Base-by-base conservation (phyloP, 1,140 invertebrate genomes). In the Aphelinus certus region DNA sequence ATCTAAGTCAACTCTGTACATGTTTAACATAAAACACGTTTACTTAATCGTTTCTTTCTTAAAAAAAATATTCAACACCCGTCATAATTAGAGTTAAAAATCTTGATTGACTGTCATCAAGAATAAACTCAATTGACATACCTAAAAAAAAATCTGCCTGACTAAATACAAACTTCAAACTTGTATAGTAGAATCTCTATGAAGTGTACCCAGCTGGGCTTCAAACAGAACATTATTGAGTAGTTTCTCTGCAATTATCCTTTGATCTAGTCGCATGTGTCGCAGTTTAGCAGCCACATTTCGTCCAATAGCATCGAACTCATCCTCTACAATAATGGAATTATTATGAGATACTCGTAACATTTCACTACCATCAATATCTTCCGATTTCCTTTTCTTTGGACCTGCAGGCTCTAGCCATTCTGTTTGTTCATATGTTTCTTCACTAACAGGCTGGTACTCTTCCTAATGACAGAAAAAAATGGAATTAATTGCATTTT, bases 221-320 rank as follows among this genome's bases (percentile, higher is more conserved):
- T 88, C 86, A 71, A 87, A 88, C 42, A 88, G 76, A 74, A 88
- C 85, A 74, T 88, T 85, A 77, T 86, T 88, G n/a, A 88, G 65
- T 56, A 88, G 75, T 79, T 88, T 88, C 62, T 88, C 86, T 43
- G 86, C 86, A 66, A 88, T 84, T 77, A 88, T 88, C 81, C 86
- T 84, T 79, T 88, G 87, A 69, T 87, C 86, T 48, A 86, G n/a
- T 71, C 84, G 77, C 86, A 88, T 87, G 73, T 84, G 85, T 68
- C 87, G 82, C 26, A 88, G 78, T 79, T 88, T 88, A 3, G 86
- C 86, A 42, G 87, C 87, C 49, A 88, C 85, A 74, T 88, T 88
- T 56, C 83, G 79, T 47, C 87, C 87, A 75, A 88, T 85, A 1
- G 87, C 87, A 73, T 88, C 87, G 73, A 84, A 88, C 49, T 88